Base-by-base conservation (phyloP, 2,888 invertebrate genomes). In the Pristionchus japonicus region DNA sequence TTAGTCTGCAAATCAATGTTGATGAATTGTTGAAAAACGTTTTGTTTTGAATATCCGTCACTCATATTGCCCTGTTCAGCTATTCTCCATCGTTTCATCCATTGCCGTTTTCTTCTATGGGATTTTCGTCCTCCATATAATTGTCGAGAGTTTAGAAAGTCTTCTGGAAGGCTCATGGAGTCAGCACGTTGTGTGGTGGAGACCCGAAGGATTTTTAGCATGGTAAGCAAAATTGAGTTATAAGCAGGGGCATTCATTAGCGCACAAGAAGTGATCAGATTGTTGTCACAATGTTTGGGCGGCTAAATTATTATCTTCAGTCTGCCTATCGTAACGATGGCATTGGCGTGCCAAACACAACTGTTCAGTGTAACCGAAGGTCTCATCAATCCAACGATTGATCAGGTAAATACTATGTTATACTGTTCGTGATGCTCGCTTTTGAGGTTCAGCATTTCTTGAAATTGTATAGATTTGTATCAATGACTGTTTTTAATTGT, bases 261-360 rank as follows among this genome's bases (percentile, higher is more conserved):
- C n/a, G n/a, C n/a, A n/a, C n/a, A n/a, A n/a, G n/a, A n/a, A n/a
- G n/a, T n/a, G n/a, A n/a, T n/a, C n/a, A n/a, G 43, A 11, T 43
- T 43, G 43, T 9, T 6, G 11, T 43, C 7, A 43, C 43, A 6
- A 43, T 43, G 43, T 11, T 11, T 11, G 11, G 43, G 7, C 6
- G 43, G 43, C 43, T 43, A 61, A n/a, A 27, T 34, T 57, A 27
- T 11, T 15, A 1, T 27, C 9, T 87, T 40, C 57, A 90, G 91
- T 87, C 96, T 98, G 91, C 99, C 99, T 0, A 98, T 99, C 92
- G 97, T 98, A 95, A 97, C 98, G 20, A 97, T 98, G 97, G 98
- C 98, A 0, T 96, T 98, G 88, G 98, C 97, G 90, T 99, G 99
- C 95, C 99, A 99, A 95, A 98, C 98, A 96, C 97, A 95, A 96